A percentile compares a stretch with the other conserved stretches of the same genome.
These are phyloP conservation scores for Cryptomyrus ogoouensis DNA, from an alignment of 2,113 vertebrate genomes.

Conservation along the genomic window DNA sequence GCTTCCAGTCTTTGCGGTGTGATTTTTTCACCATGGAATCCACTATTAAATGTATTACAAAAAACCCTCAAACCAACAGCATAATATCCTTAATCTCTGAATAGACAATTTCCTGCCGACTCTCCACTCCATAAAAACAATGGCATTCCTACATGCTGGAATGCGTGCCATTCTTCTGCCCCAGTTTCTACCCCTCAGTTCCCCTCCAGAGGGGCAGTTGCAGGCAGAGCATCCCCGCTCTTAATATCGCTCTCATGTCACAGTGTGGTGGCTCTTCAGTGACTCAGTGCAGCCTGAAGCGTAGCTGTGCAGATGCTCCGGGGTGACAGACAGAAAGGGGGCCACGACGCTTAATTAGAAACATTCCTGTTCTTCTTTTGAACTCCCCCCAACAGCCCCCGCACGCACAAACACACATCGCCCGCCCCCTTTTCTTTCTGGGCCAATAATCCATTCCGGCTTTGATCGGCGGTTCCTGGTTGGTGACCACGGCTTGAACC, in stretches of 20 bases:
- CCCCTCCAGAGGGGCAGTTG: not conserved
- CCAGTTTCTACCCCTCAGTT: not conserved
- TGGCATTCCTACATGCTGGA: not conserved
- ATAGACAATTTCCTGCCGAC: not conserved
- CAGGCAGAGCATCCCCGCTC: not conserved
- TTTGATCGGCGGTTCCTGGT: conserved; percentile 50
- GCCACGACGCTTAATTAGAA: conserved; percentile 46
- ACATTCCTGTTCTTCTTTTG: conserved; percentile 43
- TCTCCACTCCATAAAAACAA: not conserved
- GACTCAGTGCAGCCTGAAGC: conserved; percentile 7
- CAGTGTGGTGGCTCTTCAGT: not conserved
- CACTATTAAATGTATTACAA: not conserved
- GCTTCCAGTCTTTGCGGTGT: not conserved
- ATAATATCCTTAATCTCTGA: not conserved
- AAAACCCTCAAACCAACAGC: not conserved
- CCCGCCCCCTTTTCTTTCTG: conserved; percentile 12
- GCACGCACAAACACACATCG: conserved; percentile 5
- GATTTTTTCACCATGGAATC: not conserved
- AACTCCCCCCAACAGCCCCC: conserved; percentile 21
- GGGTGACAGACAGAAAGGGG: not conserved
- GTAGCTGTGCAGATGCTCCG: not conserved
- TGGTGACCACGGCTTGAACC: not conserved
- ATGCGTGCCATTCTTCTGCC: not conserved
- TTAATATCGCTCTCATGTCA: conserved; percentile 18
- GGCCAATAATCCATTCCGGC: conserved; percentile 40